Percentiles rank a stretch among this genome's conserved stretches.
These are phyloP conservation scores for Corynorhinus townsendii DNA, from an alignment of 2,113 vertebrate species.

Conservation along the genomic window DNA sequence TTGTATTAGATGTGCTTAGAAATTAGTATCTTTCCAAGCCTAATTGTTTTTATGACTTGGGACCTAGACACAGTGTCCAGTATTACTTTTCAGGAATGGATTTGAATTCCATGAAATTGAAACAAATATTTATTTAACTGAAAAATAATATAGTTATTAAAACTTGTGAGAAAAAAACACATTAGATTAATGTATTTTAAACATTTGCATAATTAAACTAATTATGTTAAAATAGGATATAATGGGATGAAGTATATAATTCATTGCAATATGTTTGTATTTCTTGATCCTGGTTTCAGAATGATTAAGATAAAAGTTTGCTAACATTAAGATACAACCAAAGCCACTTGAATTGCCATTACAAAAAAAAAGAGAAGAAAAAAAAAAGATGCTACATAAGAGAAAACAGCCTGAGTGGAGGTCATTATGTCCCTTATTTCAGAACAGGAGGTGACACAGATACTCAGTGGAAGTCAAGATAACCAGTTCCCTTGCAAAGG, in stretches of 20 bases:
- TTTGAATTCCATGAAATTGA: constrained; percentile 25
- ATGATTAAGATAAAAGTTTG: neutral
- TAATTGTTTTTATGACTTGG: neutral
- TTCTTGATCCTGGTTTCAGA: neutral
- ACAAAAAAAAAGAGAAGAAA: neutral
- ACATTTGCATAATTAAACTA: neutral
- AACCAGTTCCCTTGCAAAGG: neutral
- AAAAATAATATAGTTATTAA: neutral
- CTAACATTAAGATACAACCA: neutral
- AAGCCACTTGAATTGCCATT: neutral
- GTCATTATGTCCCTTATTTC: neutral
- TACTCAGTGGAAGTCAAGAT: neutral
- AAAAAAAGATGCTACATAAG: neutral
- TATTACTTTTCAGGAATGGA: neutral
- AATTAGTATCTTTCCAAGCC: neutral
- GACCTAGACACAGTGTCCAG: neutral
- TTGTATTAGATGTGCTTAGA: neutral
- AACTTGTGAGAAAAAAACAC: neutral
- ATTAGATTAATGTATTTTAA: neutral
- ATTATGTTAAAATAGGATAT: neutral
- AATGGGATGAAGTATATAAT: neutral
- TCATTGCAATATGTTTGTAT: neutral
- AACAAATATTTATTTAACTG: neutral
- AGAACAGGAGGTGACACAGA: neutral
- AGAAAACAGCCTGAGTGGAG: neutral